Evolutionary conservation across 2,113 vertebrate species (phyloP).

Genomic region (Pachycephala philippinensis): DNA sequence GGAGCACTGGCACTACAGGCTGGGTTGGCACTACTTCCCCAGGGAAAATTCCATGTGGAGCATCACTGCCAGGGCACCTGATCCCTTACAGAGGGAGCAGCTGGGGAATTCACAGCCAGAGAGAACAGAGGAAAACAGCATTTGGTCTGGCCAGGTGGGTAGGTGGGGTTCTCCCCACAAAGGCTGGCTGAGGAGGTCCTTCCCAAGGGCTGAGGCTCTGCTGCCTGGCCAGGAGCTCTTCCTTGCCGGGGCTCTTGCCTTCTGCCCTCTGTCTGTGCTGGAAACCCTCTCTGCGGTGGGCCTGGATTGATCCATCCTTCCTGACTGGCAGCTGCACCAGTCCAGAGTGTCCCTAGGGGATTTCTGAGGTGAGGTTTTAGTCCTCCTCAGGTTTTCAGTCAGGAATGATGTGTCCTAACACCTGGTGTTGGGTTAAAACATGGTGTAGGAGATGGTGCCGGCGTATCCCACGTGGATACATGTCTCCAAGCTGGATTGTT

Average conservation of each 20-base stretch:
- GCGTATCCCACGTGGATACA: rapidly evolving
- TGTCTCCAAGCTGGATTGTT: neutral
- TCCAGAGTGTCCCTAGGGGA: neutral
- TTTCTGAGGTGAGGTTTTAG: neutral
- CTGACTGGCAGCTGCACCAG: neutral
- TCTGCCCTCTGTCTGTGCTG: neutral
- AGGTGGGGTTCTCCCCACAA: neutral
- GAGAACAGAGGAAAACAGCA: neutral
- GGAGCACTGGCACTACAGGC: neutral
- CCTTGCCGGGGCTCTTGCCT: neutral
- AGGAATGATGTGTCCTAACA: rapidly evolving
- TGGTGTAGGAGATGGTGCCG: rapidly evolving
- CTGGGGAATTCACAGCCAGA: neutral
- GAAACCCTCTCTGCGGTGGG: neutral
- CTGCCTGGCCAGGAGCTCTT: neutral
- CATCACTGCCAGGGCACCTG: neutral
- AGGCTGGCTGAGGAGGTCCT: neutral
- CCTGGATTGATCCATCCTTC: neutral
- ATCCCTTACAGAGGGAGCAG: neutral
- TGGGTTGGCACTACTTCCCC: neutral
- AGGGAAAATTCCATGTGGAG: neutral
- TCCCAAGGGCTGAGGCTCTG: neutral
- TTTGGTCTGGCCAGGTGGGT: neutral
- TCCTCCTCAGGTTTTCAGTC: neutral
- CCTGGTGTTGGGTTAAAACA: neutral